phyloP scores from a whole-genome alignment of 2,888 invertebrate genomes.

The Bembecia ichneumoniformis region DNA sequence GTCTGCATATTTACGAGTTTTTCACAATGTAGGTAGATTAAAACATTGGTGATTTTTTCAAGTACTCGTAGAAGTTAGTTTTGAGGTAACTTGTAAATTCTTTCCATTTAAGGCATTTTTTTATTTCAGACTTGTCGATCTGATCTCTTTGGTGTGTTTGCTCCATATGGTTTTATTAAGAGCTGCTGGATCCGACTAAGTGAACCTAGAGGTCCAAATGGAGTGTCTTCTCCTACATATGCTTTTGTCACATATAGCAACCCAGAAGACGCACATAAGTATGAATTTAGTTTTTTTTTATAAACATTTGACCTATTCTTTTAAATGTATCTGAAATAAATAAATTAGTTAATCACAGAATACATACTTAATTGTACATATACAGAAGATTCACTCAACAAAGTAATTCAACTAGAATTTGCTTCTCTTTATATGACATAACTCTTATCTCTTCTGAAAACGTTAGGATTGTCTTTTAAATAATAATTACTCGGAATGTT shows the following conservation, averaged over 20 bases:
- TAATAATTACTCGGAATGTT: too few relatives aligned
- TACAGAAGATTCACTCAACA: too few relatives aligned
- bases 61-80: too few relatives aligned
- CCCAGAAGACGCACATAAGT: constrained; percentile 69
- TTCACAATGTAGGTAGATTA: too few relatives aligned
- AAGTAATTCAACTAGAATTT: too few relatives aligned
- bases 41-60: too few relatives aligned
- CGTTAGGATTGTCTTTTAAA: too few relatives aligned
- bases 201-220: constrained; percentile 36
- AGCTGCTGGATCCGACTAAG: constrained; percentile 69
- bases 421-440: too few relatives aligned
- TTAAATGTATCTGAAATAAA: not conserved
- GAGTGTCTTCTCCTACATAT: constrained; percentile 47
- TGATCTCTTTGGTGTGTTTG: constrained; percentile 68
- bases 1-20: too few relatives aligned
- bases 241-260: constrained; percentile 72
- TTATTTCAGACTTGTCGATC: constrained; percentile 65
- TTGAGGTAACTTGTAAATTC: not conserved
- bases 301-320: not conserved
- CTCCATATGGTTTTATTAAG: constrained; percentile 70
- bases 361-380: too few relatives aligned
- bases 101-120: not conserved
- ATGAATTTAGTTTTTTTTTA: constrained; percentile 8
- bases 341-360: too few relatives aligned
- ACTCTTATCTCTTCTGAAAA: too few relatives aligned